phyloP scores from a whole-genome alignment of 1,140 invertebrate genomes.

The Calliopsis andreniformis region DNA sequence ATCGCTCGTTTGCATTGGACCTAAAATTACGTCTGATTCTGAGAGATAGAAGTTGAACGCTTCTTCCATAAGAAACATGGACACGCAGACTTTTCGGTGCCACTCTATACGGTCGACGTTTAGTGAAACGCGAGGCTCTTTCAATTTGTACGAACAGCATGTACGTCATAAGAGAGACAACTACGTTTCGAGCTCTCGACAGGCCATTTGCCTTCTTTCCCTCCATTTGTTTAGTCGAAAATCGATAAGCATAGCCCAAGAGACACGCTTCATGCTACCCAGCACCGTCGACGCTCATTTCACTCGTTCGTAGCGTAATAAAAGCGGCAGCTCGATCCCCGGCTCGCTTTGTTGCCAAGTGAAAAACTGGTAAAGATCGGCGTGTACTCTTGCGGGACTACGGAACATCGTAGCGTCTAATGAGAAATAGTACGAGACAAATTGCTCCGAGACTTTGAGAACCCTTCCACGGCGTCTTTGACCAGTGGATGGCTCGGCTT shows the following conservation, averaged over 20 bases:
- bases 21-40: too few species aligned
- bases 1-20: too few species aligned
- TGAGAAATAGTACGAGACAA: slow-evolving; percentile 40
- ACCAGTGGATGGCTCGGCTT: not conserved
- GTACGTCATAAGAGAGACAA: not conserved
- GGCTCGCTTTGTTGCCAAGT: not conserved
- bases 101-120: too few species aligned
- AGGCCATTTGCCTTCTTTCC: not conserved
- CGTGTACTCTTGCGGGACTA: not conserved
- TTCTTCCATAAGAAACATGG: too few species aligned
- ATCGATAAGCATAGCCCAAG: slow-evolving; percentile 18
- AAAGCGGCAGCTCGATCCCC: not conserved
- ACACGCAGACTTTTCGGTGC: not conserved
- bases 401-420: slow-evolving; percentile 11
- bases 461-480: slow-evolving; percentile 21
- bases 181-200: not conserved
- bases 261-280: not conserved
- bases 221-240: slow-evolving; percentile 2
- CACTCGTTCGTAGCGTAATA: slow-evolving; percentile 3
- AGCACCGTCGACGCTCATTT: not conserved
- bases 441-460: slow-evolving; percentile 31
- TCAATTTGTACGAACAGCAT: too few species aligned
- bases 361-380: slow-evolving; percentile 14
- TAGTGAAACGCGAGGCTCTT: too few species aligned
- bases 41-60: too few species aligned